A percentile compares a stretch with the other conserved stretches of the same genome.
phyloP scores from a whole-genome alignment of 2,113 vertebrate species.

The Albula glossodonta region DNA sequence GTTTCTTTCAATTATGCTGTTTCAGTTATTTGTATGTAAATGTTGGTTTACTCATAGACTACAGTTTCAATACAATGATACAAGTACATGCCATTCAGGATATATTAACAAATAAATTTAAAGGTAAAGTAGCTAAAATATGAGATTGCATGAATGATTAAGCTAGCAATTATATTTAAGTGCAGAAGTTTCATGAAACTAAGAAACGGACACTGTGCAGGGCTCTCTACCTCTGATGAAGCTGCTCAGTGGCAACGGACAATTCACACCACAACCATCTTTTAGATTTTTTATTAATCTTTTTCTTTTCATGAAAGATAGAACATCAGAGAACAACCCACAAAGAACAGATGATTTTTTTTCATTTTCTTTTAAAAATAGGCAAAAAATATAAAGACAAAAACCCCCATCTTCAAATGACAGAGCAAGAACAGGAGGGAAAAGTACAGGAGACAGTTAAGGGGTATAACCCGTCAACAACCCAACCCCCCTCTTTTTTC shows the following conservation, averaged over 20 bases:
- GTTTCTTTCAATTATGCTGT: too few species aligned
- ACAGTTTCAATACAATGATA: too few species aligned
- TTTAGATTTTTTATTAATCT: constrained; percentile 58
- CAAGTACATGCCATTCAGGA: too few species aligned
- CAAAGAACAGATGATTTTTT: constrained; percentile 66
- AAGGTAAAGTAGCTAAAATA: too few species aligned
- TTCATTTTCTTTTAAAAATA: constrained; percentile 63
- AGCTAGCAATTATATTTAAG: too few species aligned
- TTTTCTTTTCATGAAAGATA: constrained; percentile 64
- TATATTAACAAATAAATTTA: too few species aligned
- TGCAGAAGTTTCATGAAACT: too few species aligned
- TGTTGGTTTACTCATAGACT: too few species aligned
- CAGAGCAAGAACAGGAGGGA: constrained; percentile 42
- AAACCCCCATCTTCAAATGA: constrained; percentile 53
- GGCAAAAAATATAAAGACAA: constrained; percentile 50
- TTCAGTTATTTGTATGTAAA: too few species aligned
- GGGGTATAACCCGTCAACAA: constrained; percentile 42
- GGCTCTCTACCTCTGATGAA: too few species aligned
- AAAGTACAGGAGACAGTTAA: constrained; percentile 58
- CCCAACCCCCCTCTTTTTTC: constrained; percentile 28
- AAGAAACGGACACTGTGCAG: too few species aligned
- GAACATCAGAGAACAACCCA: constrained; percentile 73
- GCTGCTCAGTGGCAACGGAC: not conserved
- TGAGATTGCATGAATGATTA: too few species aligned
- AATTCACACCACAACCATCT: constrained; percentile 20